Percentiles rank a stretch among this genome's conserved stretches.
phyloP scores from a whole-genome alignment of 2,888 invertebrate genomes.

The Pollenia amentaria region DNA sequence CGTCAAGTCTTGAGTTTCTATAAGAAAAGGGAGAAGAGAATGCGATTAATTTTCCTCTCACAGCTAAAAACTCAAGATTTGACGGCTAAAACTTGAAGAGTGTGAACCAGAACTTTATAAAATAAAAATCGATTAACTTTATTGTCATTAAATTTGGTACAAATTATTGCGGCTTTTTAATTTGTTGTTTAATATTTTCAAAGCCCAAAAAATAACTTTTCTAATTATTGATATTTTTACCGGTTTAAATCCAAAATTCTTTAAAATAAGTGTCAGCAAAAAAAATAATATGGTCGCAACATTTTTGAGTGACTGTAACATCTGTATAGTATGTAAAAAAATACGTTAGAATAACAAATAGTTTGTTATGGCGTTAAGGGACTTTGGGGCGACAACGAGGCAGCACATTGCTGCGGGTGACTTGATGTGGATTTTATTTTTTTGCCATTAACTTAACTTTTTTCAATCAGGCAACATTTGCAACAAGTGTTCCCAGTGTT shows the following conservation, averaged over 20 bases:
- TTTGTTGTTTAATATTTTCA: no score
- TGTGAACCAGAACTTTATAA: no score
- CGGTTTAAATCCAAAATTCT: no score
- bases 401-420: conserved; percentile 61
- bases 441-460: conserved; percentile 6
- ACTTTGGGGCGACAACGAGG: conserved; percentile 58
- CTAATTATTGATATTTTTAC: not conserved
- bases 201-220: no score
- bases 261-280: not conserved
- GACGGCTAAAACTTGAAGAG: no score
- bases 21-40: no score
- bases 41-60: no score
- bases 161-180: no score
- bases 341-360: conserved; percentile 22
- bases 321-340: not conserved
- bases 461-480: conserved; percentile 3
- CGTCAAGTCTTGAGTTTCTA: no score
- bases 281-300: not conserved
- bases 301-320: conserved; percentile 6
- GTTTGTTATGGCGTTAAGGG: conserved; percentile 48
- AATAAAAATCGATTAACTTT: no score
- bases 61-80: no score
- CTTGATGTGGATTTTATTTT: conserved; percentile 44
- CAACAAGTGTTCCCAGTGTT: conserved; percentile 64
- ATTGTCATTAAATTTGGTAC: no score